Evolutionary conservation across 2,797 vertebrate species (phyloP).

Genomic region (Microcaecilia unicolor): DNA sequence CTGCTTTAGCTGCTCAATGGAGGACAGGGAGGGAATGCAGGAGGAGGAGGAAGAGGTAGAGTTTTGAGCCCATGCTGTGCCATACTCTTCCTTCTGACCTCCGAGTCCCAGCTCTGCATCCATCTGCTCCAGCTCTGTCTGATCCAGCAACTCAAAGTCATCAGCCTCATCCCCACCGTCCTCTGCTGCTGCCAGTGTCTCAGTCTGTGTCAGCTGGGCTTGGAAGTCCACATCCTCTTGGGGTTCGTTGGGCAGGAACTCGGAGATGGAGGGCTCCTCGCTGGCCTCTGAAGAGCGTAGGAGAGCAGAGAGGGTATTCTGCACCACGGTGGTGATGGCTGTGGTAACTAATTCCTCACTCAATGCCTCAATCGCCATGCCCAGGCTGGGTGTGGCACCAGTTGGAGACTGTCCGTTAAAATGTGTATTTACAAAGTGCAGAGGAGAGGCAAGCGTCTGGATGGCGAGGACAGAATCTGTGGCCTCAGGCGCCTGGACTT

Average conservation of each 20-base stretch:
- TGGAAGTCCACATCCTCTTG: constrained; percentile 49
- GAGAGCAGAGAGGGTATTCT: constrained; percentile 76
- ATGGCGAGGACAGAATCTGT: constrained; percentile 43
- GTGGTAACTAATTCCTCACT: constrained; percentile 81
- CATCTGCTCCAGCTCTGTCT: constrained; percentile 91
- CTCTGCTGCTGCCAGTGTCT: constrained; percentile 22
- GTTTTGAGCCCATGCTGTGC: too few relatives aligned
- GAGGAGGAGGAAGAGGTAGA: too few relatives aligned
- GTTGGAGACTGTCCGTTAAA: constrained; percentile 73
- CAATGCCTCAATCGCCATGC: constrained; percentile 65
- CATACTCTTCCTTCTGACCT: constrained; percentile 42
- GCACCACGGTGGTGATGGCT: constrained; percentile 74
- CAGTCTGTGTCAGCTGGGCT: constrained; percentile 34
- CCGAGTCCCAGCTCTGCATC: constrained; percentile 68
- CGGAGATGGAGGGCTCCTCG: constrained; percentile 52
- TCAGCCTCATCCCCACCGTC: constrained; percentile 67
- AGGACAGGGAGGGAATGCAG: neutral
- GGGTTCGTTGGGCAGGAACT: constrained; percentile 50
- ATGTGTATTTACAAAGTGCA: constrained; percentile 96
- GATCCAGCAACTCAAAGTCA: constrained; percentile 98
- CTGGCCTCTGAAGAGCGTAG: constrained; percentile 63
- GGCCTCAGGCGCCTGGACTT: constrained; percentile 29
- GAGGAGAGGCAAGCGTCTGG: constrained; percentile 77
- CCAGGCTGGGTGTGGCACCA: constrained; percentile 38
- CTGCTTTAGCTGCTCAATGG: too few relatives aligned